Base-by-base conservation (phyloP, 2,113 vertebrate species). In the Periophthalmus modestus region DNA sequence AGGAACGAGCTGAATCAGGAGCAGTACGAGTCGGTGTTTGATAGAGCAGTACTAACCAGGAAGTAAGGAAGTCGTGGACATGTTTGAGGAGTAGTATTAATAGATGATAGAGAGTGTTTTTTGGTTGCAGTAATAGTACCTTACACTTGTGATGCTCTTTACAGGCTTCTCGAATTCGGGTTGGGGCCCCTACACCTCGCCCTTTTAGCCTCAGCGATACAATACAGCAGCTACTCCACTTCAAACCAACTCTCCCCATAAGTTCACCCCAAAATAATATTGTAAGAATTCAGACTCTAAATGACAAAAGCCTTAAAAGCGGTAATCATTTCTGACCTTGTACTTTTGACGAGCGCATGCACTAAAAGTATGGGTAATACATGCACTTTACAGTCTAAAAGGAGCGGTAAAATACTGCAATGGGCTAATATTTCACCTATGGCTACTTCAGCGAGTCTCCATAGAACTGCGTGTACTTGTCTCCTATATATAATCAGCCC, bases 311-410 rank as follows among this genome's bases (percentile, higher is more conserved):
- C 6, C 14, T 39, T 39, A n/a, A 63, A 63, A 65, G 18, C 7
- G 18, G 39, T 19, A n/a, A n/a, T 39, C n/a, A 43, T n/a, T 11
- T n/a, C 2, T 7, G 34, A 12, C 62, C 16, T 65, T 65, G 33
- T 65, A n/a, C 62, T n/a, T 39, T 19, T 61, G 16, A 47, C 13
- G 21, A 74, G 57, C 33, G 13, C 16, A 12, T 18, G 16, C 68
- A 57, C n/a, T 28, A 78, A 69, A 21, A 16, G 43, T 24, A 24
- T 5, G 36, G 5, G 67, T 50, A 75, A 73, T 78, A 52, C 48
- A 50, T 34, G 69, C 66, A 68, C 66, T 73, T 68, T 62, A 55
- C 48, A 69, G 13, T 54, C 50, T 18, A n/a, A n/a, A n/a, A n/a
- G 52, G 19, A 21, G 52, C 18, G 0, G 36, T 21, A 7, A 67